Conservation (phyloP, 2,888 invertebrate species). For the Sacculina carcini region DNA sequence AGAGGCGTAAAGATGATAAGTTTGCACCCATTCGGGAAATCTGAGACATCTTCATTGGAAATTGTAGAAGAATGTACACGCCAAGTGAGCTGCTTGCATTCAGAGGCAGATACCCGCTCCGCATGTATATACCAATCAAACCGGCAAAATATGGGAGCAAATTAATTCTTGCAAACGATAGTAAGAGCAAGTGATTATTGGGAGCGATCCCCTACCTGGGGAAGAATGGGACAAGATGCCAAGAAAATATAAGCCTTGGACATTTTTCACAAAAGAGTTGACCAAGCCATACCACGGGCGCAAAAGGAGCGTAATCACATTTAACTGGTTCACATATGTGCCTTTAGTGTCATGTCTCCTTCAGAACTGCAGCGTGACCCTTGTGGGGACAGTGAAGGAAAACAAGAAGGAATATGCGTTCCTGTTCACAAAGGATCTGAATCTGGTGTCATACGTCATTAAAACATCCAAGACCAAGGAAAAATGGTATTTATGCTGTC, state of each 20-base stretch:
- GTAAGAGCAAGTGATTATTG: slow-evolving; percentile 17
- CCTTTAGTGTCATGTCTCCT: too few relatives aligned
- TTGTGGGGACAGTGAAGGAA: too few relatives aligned
- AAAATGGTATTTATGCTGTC: too few relatives aligned
- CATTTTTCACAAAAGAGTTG: not conserved
- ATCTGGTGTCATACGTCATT: too few relatives aligned
- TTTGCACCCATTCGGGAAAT: slow-evolving; percentile 4
- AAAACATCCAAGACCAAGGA: too few relatives aligned
- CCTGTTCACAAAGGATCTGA: too few relatives aligned
- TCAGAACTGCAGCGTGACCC: too few relatives aligned
- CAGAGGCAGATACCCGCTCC: slow-evolving; percentile 15
- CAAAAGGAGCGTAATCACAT: not conserved
- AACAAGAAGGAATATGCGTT: too few relatives aligned
- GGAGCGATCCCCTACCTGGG: slow-evolving; percentile 18
- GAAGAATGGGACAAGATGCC: slow-evolving; percentile 7
- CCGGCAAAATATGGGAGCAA: slow-evolving; percentile 19
- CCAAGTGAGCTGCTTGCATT: slow-evolving; percentile 15
- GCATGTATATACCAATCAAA: slow-evolving; percentile 16
- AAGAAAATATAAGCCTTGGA: not conserved
- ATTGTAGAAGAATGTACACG: slow-evolving; percentile 13
- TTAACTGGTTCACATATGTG: slow-evolving; percentile 6
- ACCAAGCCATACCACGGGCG: not conserved
- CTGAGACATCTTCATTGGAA: slow-evolving; percentile 12
- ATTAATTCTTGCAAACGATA: slow-evolving; percentile 18
- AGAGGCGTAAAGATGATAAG: not conserved